These are phyloP conservation scores for Dryococelus australis DNA, from an alignment of 2,888 invertebrate genomes.

Conservation along the genomic window DNA sequence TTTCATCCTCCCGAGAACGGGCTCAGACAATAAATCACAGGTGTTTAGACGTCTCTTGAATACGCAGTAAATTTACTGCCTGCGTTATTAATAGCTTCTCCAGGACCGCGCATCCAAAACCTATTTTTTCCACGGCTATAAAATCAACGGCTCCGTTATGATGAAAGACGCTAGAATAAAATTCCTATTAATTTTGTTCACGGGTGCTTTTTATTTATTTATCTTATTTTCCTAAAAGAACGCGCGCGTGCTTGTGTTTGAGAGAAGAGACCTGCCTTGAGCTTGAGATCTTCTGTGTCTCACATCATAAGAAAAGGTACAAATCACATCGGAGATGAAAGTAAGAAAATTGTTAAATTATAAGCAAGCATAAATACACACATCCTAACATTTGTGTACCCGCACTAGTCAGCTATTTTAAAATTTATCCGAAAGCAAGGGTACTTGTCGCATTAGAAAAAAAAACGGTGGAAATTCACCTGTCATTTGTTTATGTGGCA, in stretches of 20 bases:
- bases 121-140: neutral
- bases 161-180: neutral
- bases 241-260: neutral
- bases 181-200: neutral
- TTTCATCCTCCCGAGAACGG: neutral
- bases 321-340: no score
- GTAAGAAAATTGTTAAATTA: no score
- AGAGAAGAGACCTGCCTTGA: no score
- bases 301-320: no score
- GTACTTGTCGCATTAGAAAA: no score
- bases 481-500: no score
- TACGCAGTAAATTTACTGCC: neutral
- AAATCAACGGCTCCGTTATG: neutral
- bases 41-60: constrained; percentile 7
- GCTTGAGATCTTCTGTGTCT: no score
- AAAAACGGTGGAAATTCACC: no score
- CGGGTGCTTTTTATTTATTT: neutral
- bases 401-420: no score
- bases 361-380: no score
- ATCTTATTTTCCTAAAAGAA: neutral
- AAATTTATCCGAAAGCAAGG: no score
- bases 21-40: neutral
- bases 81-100: neutral
- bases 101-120: neutral
- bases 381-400: no score